phyloP scores from a whole-genome alignment of 2,113 vertebrate species.

The Furnarius figulus region DNA sequence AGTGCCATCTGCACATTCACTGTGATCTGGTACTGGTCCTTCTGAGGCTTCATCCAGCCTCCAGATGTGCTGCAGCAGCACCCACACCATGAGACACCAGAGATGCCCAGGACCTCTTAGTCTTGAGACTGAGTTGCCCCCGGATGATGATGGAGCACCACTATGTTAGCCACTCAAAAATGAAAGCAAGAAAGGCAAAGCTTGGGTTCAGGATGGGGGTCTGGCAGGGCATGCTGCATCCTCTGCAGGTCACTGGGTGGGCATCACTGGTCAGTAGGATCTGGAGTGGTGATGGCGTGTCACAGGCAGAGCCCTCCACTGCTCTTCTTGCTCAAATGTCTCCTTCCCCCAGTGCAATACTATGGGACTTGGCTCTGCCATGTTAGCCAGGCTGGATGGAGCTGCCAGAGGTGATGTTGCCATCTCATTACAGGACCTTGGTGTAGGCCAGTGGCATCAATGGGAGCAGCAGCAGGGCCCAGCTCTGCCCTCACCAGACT shows the following conservation, averaged over 20 bases:
- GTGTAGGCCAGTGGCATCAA: not conserved
- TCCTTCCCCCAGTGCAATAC: not conserved
- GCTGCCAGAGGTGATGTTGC: not conserved
- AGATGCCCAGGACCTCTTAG: not conserved
- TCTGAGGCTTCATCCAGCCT: not conserved
- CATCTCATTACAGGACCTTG: not conserved
- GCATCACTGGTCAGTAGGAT: not conserved
- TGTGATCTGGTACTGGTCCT: not conserved
- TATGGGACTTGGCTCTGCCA: not conserved
- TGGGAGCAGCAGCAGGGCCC: accelerated
- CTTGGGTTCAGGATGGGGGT: not conserved
- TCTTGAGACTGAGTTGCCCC: not conserved
- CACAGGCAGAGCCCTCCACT: not conserved
- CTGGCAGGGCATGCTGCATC: not conserved
- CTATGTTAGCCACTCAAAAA: not conserved
- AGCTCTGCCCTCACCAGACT: not conserved
- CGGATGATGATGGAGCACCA: not conserved
- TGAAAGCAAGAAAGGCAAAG: not conserved
- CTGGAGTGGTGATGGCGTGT: not conserved
- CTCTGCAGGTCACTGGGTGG: not conserved
- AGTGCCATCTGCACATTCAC: not conserved
- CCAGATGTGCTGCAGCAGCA: not conserved
- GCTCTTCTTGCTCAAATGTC: not conserved
- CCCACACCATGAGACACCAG: not conserved
- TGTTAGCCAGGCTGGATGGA: not conserved